Percentiles rank a stretch among this genome's conserved stretches.
phyloP scores from a whole-genome alignment of 2,888 invertebrate genomes.

The Agriopis marginaria region DNA sequence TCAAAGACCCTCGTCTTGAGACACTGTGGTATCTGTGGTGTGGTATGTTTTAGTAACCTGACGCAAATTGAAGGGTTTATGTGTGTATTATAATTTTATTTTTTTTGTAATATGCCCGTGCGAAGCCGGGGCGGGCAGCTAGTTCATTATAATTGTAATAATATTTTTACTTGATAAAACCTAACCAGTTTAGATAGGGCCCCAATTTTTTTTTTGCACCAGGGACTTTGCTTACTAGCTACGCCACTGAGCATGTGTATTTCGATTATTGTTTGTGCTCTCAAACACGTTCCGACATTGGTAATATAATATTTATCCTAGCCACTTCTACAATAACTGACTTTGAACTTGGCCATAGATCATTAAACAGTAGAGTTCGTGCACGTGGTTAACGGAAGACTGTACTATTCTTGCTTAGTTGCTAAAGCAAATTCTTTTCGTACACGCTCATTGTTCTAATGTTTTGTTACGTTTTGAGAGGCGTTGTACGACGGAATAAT shows the following conservation, averaged over 20 bases:
- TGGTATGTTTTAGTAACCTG: too few species aligned
- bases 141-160: too few species aligned
- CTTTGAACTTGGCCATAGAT: conserved; percentile 41
- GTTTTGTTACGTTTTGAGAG: conserved; percentile 20
- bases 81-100: too few species aligned
- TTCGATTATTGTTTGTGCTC: conserved; percentile 37
- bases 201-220: too few species aligned
- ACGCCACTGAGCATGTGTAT: background rate
- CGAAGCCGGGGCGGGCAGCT: too few species aligned
- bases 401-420: conserved; percentile 22
- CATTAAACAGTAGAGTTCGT: background rate
- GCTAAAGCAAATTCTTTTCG: conserved; percentile 10
- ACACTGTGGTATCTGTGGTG: too few species aligned
- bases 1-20: too few species aligned
- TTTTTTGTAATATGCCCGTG: too few species aligned
- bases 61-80: too few species aligned
- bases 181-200: too few species aligned
- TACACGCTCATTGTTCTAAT: conserved; percentile 12
- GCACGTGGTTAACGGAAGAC: conserved; percentile 15
- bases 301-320: conserved; percentile 45
- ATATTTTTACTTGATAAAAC: too few species aligned
- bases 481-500: conserved; percentile 17
- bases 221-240: too few species aligned
- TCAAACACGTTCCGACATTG: conserved; percentile 42
- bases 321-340: conserved; percentile 39